Evolutionary conservation across 2,888 invertebrate species (phyloP).

Genomic region (Campaea margaritaria): DNA sequence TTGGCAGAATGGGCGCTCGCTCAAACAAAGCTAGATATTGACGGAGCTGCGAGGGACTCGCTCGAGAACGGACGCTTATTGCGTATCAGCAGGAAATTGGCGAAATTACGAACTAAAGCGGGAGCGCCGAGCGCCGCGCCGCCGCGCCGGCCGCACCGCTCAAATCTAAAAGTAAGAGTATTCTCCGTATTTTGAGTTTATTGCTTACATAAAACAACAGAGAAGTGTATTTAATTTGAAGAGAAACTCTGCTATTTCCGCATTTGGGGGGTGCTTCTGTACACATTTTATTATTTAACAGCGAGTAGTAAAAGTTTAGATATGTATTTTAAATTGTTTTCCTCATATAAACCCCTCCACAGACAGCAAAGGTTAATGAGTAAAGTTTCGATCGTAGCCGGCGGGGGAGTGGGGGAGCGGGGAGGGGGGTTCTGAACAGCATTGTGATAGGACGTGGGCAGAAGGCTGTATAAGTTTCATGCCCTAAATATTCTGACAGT

Average conservation of each 20-base stretch:
- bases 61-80: too few species aligned
- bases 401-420: neutral
- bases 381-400: constrained; percentile 29
- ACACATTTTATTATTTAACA: neutral
- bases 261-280: neutral
- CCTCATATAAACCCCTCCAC: constrained; percentile 3
- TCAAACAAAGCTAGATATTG: neutral
- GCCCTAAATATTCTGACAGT: neutral
- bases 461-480: constrained; percentile 15
- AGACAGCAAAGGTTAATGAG: constrained; percentile 27
- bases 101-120: too few species aligned
- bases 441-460: constrained; percentile 27
- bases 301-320: constrained; percentile 12
- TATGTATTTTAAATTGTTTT: constrained; percentile 15
- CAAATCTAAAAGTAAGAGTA: too few species aligned
- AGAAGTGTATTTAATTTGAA: neutral
- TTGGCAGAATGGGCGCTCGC: neutral
- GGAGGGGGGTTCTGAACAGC: constrained; percentile 6
- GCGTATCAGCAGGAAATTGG: too few species aligned
- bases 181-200: too few species aligned
- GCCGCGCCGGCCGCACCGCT: too few species aligned
- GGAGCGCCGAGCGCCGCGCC: too few species aligned
- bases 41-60: too few species aligned
- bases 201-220: too few species aligned
- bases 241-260: neutral